Evolutionary conservation across 2,888 invertebrate genomes (phyloP).

Genomic region (Plagiodera versicolora): DNA sequence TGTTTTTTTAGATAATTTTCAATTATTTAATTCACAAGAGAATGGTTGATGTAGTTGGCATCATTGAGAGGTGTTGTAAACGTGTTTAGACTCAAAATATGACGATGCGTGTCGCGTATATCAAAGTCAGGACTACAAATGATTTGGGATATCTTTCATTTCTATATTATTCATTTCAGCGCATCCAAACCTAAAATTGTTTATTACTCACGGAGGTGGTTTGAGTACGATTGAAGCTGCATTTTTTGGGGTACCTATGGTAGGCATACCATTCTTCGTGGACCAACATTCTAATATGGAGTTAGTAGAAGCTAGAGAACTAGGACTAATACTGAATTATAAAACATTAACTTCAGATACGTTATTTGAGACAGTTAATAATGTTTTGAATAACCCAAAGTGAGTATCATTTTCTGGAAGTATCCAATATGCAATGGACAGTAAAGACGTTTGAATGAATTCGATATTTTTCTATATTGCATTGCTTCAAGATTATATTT

Average conservation of each 20-base stretch:
- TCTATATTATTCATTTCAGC: slow-evolving; percentile 18
- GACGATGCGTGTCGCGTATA: no score
- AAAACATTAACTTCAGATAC: neutral
- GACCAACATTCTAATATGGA: slow-evolving; percentile 41
- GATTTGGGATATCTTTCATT: neutral
- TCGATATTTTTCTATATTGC: no score
- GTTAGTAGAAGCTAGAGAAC: slow-evolving; percentile 38
- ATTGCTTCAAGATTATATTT: no score
- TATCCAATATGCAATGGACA: no score
- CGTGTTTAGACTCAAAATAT: no score
- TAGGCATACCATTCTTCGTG: slow-evolving; percentile 35
- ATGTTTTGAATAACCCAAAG: slow-evolving; percentile 36
- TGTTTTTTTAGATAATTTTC: no score
- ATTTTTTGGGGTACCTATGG: slow-evolving; percentile 36
- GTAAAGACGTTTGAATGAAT: no score
- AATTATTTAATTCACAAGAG: no score
- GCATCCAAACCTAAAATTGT: slow-evolving; percentile 33
- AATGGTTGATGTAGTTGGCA: no score
- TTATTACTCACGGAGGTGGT: slow-evolving; percentile 39
- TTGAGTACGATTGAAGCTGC: slow-evolving; percentile 37
- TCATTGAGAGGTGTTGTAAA: no score
- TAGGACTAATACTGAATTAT: slow-evolving; percentile 21
- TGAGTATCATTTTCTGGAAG: slow-evolving; percentile 30
- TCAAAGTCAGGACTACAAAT: neutral
- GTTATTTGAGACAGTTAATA: neutral